Base-by-base conservation (phyloP, 1,140 invertebrate species). In the Apis florea region DNA sequence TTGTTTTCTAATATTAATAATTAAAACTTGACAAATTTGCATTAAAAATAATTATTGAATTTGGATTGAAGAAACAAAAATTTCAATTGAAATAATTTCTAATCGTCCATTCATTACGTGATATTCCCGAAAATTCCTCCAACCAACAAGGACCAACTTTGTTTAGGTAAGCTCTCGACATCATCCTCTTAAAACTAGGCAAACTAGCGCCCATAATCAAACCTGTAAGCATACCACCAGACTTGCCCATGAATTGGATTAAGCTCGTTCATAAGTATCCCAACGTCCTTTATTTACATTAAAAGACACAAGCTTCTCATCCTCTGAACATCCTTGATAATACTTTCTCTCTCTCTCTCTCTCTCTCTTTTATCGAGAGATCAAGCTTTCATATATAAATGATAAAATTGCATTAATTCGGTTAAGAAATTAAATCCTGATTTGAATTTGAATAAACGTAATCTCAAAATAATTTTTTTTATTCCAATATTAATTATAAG, bases 211-310 rank as follows among this genome's bases (percentile, higher is more conserved):
- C 21, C 21, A 67, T 67, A 47, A 67, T 67, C 64, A 19, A 15
- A 66, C 17, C 64, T 40, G 64, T 19, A 49, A 67, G 19, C 64
- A 67, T 12, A 24, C 40, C 40, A 67, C 40, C 31, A 49, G 10
- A 49, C 21, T 67, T n/a, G 8, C 31, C 64, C 64, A 12, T 19
- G 24, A 47, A 67, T 49, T 67, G n/a, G 64, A 67, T 67, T 67
- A 67, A 67, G 12, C 64, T 49, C 40, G 17, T 19, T 67, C 31
- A 21, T 49, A 40, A 67, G 31, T 67, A 67, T 67, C 19, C 24
- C 12, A 49, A 67, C 19, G 47, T 49, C 40, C 64, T 47, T 67
- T 47, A 67, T 67, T 67, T 67, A 67, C 64, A 67, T 67, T 31
- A 49, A 67, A 67, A 49, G 64, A 67, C 31, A n/a, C 21, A 47